These are phyloP conservation scores for Auanema sp. DNA, from an alignment of 2,888 invertebrate species.

Conservation along the genomic window DNA sequence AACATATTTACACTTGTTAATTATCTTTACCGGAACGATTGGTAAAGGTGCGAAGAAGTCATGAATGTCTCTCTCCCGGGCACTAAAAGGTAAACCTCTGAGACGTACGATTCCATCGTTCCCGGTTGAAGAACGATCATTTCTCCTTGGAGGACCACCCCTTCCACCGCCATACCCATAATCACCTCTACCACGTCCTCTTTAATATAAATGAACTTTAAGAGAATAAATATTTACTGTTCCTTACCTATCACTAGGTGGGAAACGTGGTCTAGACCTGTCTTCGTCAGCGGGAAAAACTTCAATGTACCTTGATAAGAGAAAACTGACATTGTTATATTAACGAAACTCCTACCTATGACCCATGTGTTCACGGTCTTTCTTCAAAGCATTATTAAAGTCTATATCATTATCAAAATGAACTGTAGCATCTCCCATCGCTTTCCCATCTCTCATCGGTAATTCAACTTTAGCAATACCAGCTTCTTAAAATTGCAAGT, in stretches of 20 bases:
- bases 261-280: background rate
- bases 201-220: background rate
- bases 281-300: slow-evolving; percentile 27
- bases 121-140: background rate
- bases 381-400: slow-evolving; percentile 34
- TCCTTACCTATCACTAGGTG: slow-evolving; percentile 8
- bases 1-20: background rate
- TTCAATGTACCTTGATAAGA: slow-evolving; percentile 29
- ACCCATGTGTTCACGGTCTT: slow-evolving; percentile 37
- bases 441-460: slow-evolving; percentile 29
- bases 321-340: background rate
- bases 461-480: slow-evolving; percentile 33
- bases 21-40: slow-evolving; percentile 26
- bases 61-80: slow-evolving; percentile 27
- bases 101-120: slow-evolving; percentile 31
- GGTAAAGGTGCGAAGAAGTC: slow-evolving; percentile 36
- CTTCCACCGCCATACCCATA: slow-evolving; percentile 9
- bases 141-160: background rate
- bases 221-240: background rate
- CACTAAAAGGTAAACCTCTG: slow-evolving; percentile 36
- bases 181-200: background rate
- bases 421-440: slow-evolving; percentile 33
- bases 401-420: slow-evolving; percentile 28
- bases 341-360: slow-evolving; percentile 18
- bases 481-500: slow-evolving; percentile 20